Evolutionary conservation across 1,140 invertebrate species (phyloP).

Genomic region (Elymnias hypermnestra): DNA sequence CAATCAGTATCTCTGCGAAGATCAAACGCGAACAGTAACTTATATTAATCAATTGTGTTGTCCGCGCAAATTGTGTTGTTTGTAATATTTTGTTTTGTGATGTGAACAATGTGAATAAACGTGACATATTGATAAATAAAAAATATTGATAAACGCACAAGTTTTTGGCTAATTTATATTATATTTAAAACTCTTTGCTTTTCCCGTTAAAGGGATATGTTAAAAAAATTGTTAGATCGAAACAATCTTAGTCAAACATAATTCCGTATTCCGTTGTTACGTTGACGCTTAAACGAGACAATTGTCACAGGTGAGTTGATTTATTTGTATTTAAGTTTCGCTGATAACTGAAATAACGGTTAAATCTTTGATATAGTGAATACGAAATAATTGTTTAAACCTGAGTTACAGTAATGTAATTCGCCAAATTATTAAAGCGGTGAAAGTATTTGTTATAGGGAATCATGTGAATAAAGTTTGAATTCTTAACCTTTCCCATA

Average conservation of each 20-base stretch:
- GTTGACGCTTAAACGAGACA: constrained; percentile 24
- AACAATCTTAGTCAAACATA: no score
- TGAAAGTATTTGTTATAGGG: constrained; percentile 16
- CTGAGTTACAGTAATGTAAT: neutral
- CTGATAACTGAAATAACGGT: constrained; percentile 13
- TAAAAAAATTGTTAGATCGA: no score
- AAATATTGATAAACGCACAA: constrained; percentile 15
- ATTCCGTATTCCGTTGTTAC: constrained; percentile 34
- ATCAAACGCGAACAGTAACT: no score
- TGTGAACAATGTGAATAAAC: constrained; percentile 24
- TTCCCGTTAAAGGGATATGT: no score
- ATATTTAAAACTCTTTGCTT: no score
- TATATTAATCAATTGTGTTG: neutral
- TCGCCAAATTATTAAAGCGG: constrained; percentile 4
- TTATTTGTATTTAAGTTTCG: constrained; percentile 18
- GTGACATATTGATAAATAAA: constrained; percentile 26
- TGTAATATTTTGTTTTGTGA: constrained; percentile 12
- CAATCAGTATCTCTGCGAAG: no score
- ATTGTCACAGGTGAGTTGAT: constrained; percentile 35
- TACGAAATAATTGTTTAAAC: no score
- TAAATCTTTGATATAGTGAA: constrained; percentile 5
- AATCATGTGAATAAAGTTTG: constrained; percentile 7
- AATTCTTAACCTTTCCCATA: constrained; percentile 14
- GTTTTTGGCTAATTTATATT: constrained; percentile 27
- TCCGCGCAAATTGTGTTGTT: neutral